A percentile compares a stretch with the other conserved stretches of the same genome.
phyloP scores from a whole-genome alignment of 2,888 invertebrate species.

The Yponomeuta plumbellus region DNA sequence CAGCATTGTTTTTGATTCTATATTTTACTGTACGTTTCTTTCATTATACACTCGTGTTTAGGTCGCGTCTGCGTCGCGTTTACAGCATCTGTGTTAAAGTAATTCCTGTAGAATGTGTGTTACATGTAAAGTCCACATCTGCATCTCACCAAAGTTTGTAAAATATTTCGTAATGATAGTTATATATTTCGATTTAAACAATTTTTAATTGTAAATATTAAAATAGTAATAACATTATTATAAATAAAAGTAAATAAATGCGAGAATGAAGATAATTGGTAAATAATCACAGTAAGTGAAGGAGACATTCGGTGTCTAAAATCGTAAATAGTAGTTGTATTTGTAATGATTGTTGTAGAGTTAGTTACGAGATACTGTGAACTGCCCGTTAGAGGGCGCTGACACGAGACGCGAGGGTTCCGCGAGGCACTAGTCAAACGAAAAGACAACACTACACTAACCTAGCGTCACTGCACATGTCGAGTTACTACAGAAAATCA shows the following conservation, averaged over 20 bases:
- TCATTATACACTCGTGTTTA: constrained; percentile 27
- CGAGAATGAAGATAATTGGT: constrained; percentile 52
- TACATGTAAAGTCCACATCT: constrained; percentile 64
- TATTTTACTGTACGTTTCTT: constrained; percentile 22
- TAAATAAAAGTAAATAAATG: constrained; percentile 38
- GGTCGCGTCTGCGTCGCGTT: too few relatives aligned
- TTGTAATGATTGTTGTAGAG: constrained; percentile 70
- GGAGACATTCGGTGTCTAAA: constrained; percentile 67
- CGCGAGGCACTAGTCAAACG: constrained; percentile 67
- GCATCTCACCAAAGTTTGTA: constrained; percentile 76
- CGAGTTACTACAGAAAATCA: neutral
- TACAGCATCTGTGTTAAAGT: constrained; percentile 18
- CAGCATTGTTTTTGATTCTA: constrained; percentile 24
- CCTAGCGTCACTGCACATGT: neutral
- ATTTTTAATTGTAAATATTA: constrained; percentile 36
- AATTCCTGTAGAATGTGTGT: constrained; percentile 51
- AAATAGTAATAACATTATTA: constrained; percentile 28
- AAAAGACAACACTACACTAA: constrained; percentile 24
- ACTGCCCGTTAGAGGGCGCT: constrained; percentile 38
- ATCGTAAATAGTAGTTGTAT: constrained; percentile 73
- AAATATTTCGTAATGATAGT: constrained; percentile 72
- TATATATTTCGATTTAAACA: constrained; percentile 70
- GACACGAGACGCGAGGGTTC: constrained; percentile 42
- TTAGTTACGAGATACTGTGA: constrained; percentile 58
- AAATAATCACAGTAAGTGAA: constrained; percentile 50